Evolutionary conservation across 2,888 invertebrate species (phyloP).

Genomic region (Argyresthia goedartella): DNA sequence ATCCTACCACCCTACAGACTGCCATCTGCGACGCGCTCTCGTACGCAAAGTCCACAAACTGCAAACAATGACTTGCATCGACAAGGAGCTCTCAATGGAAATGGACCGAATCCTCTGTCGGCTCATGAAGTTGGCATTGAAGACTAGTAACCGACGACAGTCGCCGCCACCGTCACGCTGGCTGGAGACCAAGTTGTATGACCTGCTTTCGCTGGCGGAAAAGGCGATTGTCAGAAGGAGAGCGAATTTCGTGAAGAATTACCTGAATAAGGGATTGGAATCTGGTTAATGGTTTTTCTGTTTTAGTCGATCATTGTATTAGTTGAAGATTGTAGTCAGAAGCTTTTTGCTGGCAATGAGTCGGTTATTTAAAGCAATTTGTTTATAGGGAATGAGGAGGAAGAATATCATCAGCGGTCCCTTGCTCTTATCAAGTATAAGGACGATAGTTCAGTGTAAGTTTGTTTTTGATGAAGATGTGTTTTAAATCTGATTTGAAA

Average conservation of each 20-base stretch:
- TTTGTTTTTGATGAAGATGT: neutral
- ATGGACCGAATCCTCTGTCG: constrained; percentile 45
- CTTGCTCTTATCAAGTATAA: neutral
- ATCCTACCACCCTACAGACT: constrained; percentile 24
- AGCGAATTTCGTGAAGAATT: constrained; percentile 27
- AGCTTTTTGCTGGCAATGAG: too few relatives aligned
- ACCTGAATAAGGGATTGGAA: constrained; percentile 26
- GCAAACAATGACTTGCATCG: constrained; percentile 34
- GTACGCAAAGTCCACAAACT: constrained; percentile 45
- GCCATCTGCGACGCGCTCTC: constrained; percentile 39
- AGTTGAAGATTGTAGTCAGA: too few relatives aligned
- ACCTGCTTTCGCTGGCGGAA: constrained; percentile 47
- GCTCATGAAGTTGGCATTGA: constrained; percentile 46
- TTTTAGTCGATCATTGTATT: too few relatives aligned
- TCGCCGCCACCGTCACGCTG: constrained; percentile 36
- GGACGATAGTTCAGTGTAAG: neutral
- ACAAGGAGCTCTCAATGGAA: constrained; percentile 46
- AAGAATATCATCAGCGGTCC: neutral
- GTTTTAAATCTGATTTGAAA: neutral
- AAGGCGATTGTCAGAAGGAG: constrained; percentile 43
- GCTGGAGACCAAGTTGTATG: constrained; percentile 52
- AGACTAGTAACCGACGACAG: constrained; percentile 24
- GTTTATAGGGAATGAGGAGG: neutral
- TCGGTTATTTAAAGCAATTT: too few relatives aligned
- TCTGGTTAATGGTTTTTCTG: constrained; percentile 23